Percentiles rank a stretch among this genome's conserved stretches.
phyloP scores from a whole-genome alignment of 2,888 invertebrate genomes.

The Seira musarum region DNA sequence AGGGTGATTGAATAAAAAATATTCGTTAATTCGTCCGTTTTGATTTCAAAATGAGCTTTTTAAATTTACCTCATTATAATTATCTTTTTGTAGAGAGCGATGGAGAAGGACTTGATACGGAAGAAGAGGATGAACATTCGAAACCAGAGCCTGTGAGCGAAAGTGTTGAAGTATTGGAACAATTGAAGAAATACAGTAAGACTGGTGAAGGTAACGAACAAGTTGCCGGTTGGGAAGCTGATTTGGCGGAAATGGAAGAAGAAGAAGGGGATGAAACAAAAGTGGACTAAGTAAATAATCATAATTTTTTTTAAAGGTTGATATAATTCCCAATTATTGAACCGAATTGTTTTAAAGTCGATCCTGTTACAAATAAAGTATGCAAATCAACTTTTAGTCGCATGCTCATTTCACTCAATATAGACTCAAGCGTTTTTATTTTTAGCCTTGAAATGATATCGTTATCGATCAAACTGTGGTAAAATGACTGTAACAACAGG shows the following conservation, averaged over 20 bases:
- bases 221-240: neutral
- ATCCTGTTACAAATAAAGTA: too few species aligned
- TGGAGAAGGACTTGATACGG: neutral
- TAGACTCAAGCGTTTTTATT: too few species aligned
- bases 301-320: too few species aligned
- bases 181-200: constrained; percentile 11
- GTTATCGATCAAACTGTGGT: too few species aligned
- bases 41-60: neutral
- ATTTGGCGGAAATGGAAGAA: neutral
- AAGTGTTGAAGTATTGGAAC: constrained; percentile 27
- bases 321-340: neutral
- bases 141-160: neutral
- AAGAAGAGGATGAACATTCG: neutral
- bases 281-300: too few species aligned
- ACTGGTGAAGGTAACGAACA: too few species aligned
- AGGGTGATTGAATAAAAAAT: constrained; percentile 7
- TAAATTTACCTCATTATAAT: neutral
- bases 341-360: neutral
- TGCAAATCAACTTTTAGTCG: too few species aligned
- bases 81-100: constrained; percentile 15
- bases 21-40: neutral
- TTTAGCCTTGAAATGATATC: too few species aligned
- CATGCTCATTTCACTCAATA: too few species aligned
- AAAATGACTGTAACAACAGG: too few species aligned
- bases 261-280: too few species aligned